Evolutionary conservation across 1,140 invertebrate genomes (phyloP).

Genomic region (Drosophila sucinea): DNA sequence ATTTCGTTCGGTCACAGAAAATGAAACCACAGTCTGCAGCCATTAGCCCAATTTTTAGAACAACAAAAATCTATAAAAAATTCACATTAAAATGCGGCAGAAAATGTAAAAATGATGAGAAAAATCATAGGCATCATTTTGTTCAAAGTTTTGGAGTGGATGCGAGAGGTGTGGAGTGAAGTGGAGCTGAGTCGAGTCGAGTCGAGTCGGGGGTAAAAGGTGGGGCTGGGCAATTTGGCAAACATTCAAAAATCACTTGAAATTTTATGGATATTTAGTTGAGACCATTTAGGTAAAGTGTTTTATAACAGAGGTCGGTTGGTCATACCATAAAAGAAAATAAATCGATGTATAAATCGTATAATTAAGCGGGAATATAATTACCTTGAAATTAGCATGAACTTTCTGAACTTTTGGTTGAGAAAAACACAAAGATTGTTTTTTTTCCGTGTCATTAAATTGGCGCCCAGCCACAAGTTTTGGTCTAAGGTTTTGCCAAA

Average conservation of each 20-base stretch:
- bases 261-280: constrained; percentile 35
- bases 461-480: constrained; percentile 55
- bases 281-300: constrained; percentile 41
- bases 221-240: constrained; percentile 41
- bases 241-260: constrained; percentile 49
- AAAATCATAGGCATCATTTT: constrained; percentile 29
- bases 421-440: not conserved
- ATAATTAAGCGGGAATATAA: constrained; percentile 58
- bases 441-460: constrained; percentile 25
- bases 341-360: constrained; percentile 15
- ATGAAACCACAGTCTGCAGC: constrained; percentile 50
- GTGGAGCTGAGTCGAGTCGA: not conserved
- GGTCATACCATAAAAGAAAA: constrained; percentile 42
- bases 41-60: constrained; percentile 68
- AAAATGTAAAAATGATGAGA: constrained; percentile 38
- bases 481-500: constrained; percentile 16
- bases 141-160: not conserved
- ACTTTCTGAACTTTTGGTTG: constrained; percentile 44
- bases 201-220: not conserved
- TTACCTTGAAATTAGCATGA: constrained; percentile 73
- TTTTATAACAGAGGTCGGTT: constrained; percentile 37
- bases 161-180: not conserved
- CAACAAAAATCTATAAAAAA: constrained; percentile 40
- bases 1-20: constrained; percentile 30
- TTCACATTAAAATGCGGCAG: constrained; percentile 36